phyloP scores from a whole-genome alignment of 1,140 invertebrate species.

The Aphis gossypii region DNA sequence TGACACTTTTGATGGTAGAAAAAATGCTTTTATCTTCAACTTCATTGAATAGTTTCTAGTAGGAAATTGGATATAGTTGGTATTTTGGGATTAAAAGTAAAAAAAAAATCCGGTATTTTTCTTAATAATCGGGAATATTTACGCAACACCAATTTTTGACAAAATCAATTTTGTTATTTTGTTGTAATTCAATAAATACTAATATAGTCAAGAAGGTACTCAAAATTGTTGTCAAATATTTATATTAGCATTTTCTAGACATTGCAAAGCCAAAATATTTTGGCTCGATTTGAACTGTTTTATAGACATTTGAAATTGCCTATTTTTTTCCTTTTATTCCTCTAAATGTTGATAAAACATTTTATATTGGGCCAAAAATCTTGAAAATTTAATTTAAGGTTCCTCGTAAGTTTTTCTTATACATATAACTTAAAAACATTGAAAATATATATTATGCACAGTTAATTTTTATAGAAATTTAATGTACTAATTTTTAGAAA shows the following conservation, averaged over 20 bases:
- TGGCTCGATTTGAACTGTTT: background rate
- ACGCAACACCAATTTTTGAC: background rate
- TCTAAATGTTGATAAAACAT: too few species aligned
- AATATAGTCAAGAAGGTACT: background rate
- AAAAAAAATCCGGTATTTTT: background rate
- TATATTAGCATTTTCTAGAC: background rate
- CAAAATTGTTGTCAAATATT: background rate
- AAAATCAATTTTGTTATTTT: background rate
- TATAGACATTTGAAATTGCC: background rate
- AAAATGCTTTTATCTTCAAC: background rate
- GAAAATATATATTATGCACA: background rate
- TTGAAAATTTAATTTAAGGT: background rate
- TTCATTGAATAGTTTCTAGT: background rate
- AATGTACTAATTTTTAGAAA: background rate
- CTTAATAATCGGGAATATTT: background rate
- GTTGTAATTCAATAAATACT: background rate
- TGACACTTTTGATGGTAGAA: background rate
- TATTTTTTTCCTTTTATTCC: background rate
- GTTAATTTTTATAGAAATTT: background rate
- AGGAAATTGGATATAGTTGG: background rate
- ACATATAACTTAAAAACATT: too few species aligned
- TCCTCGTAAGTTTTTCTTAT: background rate
- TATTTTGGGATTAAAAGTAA: background rate
- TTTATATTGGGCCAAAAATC: background rate
- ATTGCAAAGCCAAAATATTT: background rate